phyloP scores from a whole-genome alignment of 2,113 vertebrate genomes.

The Forbesichthys agassizii region DNA sequence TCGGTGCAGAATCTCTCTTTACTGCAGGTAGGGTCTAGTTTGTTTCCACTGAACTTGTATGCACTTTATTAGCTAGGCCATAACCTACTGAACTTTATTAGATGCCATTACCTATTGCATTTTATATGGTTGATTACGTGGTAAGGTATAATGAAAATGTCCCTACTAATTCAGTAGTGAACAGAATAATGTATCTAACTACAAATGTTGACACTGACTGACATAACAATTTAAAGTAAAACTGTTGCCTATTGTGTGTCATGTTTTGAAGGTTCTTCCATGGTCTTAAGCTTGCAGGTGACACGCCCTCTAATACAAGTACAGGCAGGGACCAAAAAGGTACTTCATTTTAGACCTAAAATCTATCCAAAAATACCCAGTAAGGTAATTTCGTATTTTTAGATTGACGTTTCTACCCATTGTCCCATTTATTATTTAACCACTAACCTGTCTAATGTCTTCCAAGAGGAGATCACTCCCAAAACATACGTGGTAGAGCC shows the following conservation, averaged over 20 bases:
- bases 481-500: conserved; percentile 28
- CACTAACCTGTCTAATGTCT: conserved; percentile 20
- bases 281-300: conserved; percentile 9
- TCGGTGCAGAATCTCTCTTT: background rate
- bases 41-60: background rate
- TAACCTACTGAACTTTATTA: too few relatives aligned
- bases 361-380: conserved; percentile 10
- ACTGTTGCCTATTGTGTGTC: background rate
- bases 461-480: conserved; percentile 16
- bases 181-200: too few relatives aligned
- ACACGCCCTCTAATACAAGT: conserved; percentile 60
- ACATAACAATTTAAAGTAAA: too few relatives aligned
- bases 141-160: background rate
- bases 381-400: conserved; percentile 21
- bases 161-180: background rate
- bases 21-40: background rate
- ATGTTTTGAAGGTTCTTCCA: background rate
- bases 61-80: too few relatives aligned
- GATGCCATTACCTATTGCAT: too few relatives aligned
- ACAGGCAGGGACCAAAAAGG: conserved; percentile 13
- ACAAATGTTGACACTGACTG: too few relatives aligned
- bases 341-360: conserved; percentile 1
- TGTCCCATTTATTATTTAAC: conserved; percentile 60
- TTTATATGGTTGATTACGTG: too few relatives aligned
- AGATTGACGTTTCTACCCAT: conserved; percentile 32